Percentiles rank a stretch among this genome's conserved stretches.
phyloP scores from a whole-genome alignment of 2,113 vertebrate genomes.

The Garra rufa region DNA sequence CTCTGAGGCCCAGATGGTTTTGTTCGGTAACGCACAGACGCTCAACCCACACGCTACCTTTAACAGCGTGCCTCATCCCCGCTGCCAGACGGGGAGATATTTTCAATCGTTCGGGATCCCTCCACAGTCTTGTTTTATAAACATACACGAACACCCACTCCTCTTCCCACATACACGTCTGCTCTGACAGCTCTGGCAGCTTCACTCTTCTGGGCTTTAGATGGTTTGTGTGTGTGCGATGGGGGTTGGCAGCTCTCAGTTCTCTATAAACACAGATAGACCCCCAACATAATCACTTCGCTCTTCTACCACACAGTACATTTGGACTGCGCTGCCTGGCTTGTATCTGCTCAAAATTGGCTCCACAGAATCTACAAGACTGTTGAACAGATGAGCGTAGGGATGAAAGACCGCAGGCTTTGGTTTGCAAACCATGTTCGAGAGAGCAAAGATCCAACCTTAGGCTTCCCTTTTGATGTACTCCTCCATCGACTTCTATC shows the following conservation, averaged over 20 bases:
- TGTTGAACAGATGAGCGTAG: background rate
- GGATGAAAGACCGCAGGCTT: background rate
- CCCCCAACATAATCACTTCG: constrained; percentile 17
- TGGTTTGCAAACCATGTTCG: background rate
- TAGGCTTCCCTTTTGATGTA: background rate
- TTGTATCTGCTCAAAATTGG: constrained; percentile 6
- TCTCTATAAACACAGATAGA: constrained; percentile 30
- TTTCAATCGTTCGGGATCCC: constrained; percentile 49
- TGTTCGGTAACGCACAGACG: constrained; percentile 29
- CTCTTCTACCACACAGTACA: constrained; percentile 17
- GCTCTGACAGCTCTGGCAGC: constrained; percentile 48
- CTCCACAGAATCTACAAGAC: background rate
- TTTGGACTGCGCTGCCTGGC: constrained; percentile 10
- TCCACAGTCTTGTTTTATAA: constrained; percentile 45
- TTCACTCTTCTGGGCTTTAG: constrained; percentile 36
- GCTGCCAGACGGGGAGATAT: constrained; percentile 39
- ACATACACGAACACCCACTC: constrained; percentile 38
- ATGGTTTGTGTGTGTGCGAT: constrained; percentile 10
- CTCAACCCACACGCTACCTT: constrained; percentile 38
- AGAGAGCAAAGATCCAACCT: background rate
- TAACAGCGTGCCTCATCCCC: constrained; percentile 32
- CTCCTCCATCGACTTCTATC: background rate
- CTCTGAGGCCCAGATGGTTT: constrained; percentile 44
- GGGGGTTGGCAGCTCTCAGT: constrained; percentile 13
- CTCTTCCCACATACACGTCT: constrained; percentile 36